Base-by-base conservation (phyloP, 2,113 vertebrate genomes). In the Echinops telfairi region DNA sequence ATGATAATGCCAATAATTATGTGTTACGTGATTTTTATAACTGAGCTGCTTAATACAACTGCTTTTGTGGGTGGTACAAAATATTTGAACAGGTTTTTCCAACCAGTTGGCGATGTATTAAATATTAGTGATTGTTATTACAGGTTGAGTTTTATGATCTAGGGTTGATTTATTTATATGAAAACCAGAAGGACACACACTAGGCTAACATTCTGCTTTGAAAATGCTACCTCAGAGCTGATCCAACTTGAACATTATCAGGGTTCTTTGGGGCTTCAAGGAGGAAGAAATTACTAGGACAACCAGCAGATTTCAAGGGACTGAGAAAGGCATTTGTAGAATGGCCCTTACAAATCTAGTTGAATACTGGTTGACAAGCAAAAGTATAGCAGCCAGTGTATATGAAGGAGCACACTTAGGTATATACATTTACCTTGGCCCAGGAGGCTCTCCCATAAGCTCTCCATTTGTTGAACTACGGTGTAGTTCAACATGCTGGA, bases 41-140 rank as follows among this genome's bases (percentile, higher is more conserved):
- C 95, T 88, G 93, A 96, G 89, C 47, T 95, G 95, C 97, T 97
- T 97, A 96, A 98, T 98, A 85, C 94, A 97, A 96, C 96, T 96
- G 93, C 79, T 98, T 98, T 97, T 97, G 96, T 96, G 97, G 97
- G 97, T 98, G 97, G 96, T 97, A 95, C 94, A 96, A 98, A 98
- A 95, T 97, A 97, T 97, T 97, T 97, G 92, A 98, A 96, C 97
- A 98, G 96, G 95, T 98, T 98, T 47, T 97, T 96, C 86, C 94
- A 97, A 92, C 88, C 57, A 95, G 90, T 96, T 95, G 95, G 92
- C 78, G 58, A 97, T 97, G 95, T 98, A 98, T 97, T 98, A 97
- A 98, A 97, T 97, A 97, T 97, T 96, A 93, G 95, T 97, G 97
- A 98, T 97, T 97, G 89, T 97, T 98, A 97, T 98, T 98, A 96